Evolutionary conservation across 1,140 invertebrate genomes (phyloP).

Genomic region (Grapholita molesta): DNA sequence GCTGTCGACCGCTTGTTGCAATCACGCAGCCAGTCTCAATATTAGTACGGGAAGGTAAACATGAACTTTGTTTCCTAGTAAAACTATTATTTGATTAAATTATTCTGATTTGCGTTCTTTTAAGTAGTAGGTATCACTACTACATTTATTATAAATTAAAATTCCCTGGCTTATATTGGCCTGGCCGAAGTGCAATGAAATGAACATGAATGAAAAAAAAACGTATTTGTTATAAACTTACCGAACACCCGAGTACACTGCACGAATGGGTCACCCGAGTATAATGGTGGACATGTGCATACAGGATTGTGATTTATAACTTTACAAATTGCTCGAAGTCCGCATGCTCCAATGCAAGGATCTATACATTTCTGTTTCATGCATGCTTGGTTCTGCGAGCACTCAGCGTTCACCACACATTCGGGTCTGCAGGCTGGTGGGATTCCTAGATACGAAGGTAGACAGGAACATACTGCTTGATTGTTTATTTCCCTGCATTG

Average conservation of each 20-base stretch:
- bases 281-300: slow-evolving; percentile 77
- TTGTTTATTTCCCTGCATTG: slow-evolving; percentile 85
- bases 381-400: slow-evolving; percentile 85
- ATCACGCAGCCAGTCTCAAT: too few species aligned
- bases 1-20: too few species aligned
- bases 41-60: too few species aligned
- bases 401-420: slow-evolving; percentile 87
- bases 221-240: slow-evolving; percentile 30
- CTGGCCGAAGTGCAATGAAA: too few species aligned
- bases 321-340: slow-evolving; percentile 84
- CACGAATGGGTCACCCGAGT: slow-evolving; percentile 81
- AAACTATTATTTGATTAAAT: too few species aligned
- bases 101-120: too few species aligned
- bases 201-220: too few species aligned
- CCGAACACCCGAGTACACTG: slow-evolving; percentile 70
- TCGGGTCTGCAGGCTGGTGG: slow-evolving; percentile 90
- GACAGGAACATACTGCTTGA: slow-evolving; percentile 87
- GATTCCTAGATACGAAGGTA: slow-evolving; percentile 85
- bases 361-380: slow-evolving; percentile 88
- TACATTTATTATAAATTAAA: too few species aligned
- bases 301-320: slow-evolving; percentile 88
- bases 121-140: too few species aligned
- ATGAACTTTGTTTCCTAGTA: too few species aligned
- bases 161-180: too few species aligned
- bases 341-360: slow-evolving; percentile 89